A percentile compares a stretch with the other conserved stretches of the same genome.
Conservation (phyloP, 2,888 invertebrate species). For the Lycocerus yunnanus region DNA sequence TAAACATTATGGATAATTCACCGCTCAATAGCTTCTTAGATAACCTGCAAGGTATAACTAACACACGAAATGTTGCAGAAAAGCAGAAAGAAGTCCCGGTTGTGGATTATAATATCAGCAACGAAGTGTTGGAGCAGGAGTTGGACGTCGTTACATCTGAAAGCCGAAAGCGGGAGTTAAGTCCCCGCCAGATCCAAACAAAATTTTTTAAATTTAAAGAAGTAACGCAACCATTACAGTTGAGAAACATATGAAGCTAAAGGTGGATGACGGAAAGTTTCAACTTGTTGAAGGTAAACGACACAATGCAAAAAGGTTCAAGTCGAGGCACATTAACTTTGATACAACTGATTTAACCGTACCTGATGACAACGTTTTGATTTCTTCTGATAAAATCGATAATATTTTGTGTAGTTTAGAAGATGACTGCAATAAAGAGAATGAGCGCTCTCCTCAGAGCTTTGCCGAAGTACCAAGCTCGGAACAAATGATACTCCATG, state of each 20-base stretch:
- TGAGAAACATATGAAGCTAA: constrained; percentile 52
- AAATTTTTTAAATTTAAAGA: constrained; percentile 56
- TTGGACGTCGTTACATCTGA: not conserved
- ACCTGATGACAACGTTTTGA: constrained; percentile 38
- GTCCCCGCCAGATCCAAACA: constrained; percentile 37
- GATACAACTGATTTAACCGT: constrained; percentile 49
- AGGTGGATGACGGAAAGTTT: constrained; percentile 48
- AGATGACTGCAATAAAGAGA: constrained; percentile 51
- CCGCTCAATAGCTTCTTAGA: constrained; percentile 41
- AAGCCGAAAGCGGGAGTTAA: constrained; percentile 23
- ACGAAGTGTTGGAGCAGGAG: constrained; percentile 3
- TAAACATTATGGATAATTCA: constrained; percentile 45
- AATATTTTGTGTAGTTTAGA: constrained; percentile 47
- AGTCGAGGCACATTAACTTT: constrained; percentile 35
- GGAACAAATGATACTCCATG: constrained; percentile 38
- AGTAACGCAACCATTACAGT: constrained; percentile 45
- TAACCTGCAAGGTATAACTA: constrained; percentile 34
- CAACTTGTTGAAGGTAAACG: constrained; percentile 34
- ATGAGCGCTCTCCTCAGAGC: not conserved
- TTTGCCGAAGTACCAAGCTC: constrained; percentile 35
- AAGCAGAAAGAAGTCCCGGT: not conserved
- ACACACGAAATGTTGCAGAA: not conserved
- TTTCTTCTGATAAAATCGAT: constrained; percentile 37
- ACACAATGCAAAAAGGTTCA: constrained; percentile 21
- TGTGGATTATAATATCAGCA: not conserved